Base-by-base conservation (phyloP, 2,888 invertebrate genomes). In the Parthenolecanium corni region DNA sequence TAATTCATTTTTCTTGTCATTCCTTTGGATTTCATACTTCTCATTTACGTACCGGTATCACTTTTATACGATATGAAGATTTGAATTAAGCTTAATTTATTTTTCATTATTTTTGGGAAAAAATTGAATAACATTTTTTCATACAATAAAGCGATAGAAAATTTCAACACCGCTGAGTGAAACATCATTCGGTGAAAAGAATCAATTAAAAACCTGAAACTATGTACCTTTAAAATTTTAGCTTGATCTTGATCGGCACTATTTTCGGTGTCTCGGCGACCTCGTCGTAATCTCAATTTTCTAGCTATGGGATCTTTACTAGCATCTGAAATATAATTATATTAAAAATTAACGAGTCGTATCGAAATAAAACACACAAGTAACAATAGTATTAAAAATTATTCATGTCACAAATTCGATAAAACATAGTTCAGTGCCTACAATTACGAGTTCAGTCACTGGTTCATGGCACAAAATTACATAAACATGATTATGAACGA, bases 261-360 rank as follows among this genome's bases (percentile, higher is more conserved):
- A 40, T 61, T 61, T 68, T 83, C 83, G 67, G 88, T 82, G 74
- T 88, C 80, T 70, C 89, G 80, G 25, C 85, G 79, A 0, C 91
- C 85, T 67, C 90, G 81, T 44, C 94, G 80, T 24, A 95, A 75
- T 3, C 95, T 82, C 75, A 95, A 82, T 76, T 95, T 95, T 31
- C 97, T 81, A 0, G 96, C 95, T 68, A 95, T 89, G 2, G 96
- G 92, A 77, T 98, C 97, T 64, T 67, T 89, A 69, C 80, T 80
- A 36, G 81, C 79, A 68, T 79, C 81, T 77, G 71, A 64, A 72
- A 69, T 64, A 68, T 64, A 62, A 12, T 16, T 5, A 21, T 49
- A 12, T 18, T 16, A 9, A n/a, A 44, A 6, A 57, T 18, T 4
- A 42, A 56, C 44, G 5, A 44, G 6, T 52, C 2, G 9, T 31